Base-by-base conservation (phyloP, 2,888 invertebrate species). In the Scaptomyza flava region DNA sequence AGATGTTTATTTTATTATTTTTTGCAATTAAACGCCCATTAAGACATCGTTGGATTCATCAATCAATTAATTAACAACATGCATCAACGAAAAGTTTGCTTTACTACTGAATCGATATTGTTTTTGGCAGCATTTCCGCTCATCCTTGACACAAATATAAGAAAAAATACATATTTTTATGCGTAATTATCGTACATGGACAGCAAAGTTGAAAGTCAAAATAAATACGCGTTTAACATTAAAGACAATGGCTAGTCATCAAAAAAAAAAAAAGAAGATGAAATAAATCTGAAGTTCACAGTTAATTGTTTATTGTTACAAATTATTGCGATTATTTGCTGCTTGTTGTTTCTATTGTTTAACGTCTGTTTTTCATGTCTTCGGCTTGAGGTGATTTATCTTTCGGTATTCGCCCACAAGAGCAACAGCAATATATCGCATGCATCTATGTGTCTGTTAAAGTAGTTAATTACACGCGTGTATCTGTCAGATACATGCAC, bases 121-220 rank as follows among this genome's bases (percentile, higher is more conserved):
- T 14, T 17, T 62, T 80, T 70, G 57, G 36, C 70, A 46, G 72
- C 66, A 72, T 69, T 81, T 86, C 84, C 87, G 82, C 65, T 86
- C 68, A 72, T 81, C 82, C 82, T 82, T 82, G 82, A 84, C 82
- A 82, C 84, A 78, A 86, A 74, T 79, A 45, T 53, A 9, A 9
- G 2, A 14, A 38, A 14, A 38, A 7, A 17, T 4, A 8, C 27
- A 68, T 50, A 69, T 68, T 76, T 68, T 79, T 64, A 70, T 79
- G 63, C 52, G 73, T 81, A 70, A 84, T 84, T 84, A 84, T 64
- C 30, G 65, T 62, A 81, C 72, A 75, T 27, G 27, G 61, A 42
- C 51, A 67, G 65, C 54, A 58, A 52, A 77, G 63, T 60, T 69
- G 61, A 61, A 54, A 45, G 20, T 58, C 36, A 51, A 59, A 52